phyloP scores from a whole-genome alignment of 2,888 invertebrate species.

The Ichneumoninae sp. region DNA sequence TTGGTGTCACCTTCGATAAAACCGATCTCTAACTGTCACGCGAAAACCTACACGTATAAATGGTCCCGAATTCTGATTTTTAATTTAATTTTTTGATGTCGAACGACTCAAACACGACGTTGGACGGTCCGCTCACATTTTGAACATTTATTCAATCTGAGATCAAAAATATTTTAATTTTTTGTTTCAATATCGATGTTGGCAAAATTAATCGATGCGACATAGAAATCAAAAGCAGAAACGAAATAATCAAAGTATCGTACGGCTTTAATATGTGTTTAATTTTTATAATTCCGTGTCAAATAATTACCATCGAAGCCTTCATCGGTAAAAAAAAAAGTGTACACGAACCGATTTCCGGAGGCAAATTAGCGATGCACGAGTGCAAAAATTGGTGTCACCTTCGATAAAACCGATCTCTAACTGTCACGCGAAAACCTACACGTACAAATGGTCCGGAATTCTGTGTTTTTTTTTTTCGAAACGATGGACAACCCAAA shows the following conservation, averaged over 20 bases:
- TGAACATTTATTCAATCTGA: too few relatives aligned
- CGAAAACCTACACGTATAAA: constrained; percentile 12
- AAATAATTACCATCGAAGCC: not conserved
- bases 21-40: not conserved
- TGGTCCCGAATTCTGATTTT: constrained; percentile 23
- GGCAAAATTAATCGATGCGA: too few relatives aligned
- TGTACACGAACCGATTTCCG: not conserved
- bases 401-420: not conserved
- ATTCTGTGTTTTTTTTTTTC: constrained; percentile 24
- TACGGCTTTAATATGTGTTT: not conserved
- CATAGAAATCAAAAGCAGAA: too few relatives aligned
- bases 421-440: constrained; percentile 6
- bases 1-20: constrained; percentile 1
- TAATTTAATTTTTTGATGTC: constrained; percentile 14
- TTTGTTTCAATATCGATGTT: too few relatives aligned
- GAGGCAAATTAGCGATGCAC: not conserved
- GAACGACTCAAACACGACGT: constrained; percentile 9
- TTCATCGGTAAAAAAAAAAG: not conserved
- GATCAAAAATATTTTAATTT: not conserved
- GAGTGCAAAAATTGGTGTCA: not conserved
- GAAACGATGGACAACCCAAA: constrained; percentile 15
- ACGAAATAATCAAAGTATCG: too few relatives aligned
- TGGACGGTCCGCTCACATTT: not conserved
- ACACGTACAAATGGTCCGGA: constrained; percentile 7
- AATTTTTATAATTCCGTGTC: too few relatives aligned